Conservation (phyloP, 2,888 invertebrate species). For the Diaphora mendica region DNA sequence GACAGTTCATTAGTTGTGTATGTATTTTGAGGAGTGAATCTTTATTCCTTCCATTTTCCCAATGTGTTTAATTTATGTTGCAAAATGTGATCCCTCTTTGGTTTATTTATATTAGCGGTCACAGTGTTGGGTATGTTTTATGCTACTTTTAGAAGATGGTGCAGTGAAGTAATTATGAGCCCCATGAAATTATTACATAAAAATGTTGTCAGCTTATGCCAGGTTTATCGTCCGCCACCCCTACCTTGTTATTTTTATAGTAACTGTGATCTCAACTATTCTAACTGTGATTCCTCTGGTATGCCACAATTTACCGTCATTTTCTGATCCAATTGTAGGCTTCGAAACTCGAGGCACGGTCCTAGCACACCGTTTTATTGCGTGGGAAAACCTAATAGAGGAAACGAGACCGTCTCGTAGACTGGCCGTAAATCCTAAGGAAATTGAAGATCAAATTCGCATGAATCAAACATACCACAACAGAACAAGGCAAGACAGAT, state of each 20-base stretch:
- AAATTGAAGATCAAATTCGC: slow-evolving; percentile 85
- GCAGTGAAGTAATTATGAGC: slow-evolving; percentile 74
- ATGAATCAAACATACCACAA: slow-evolving; percentile 78
- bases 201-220: slow-evolving; percentile 82
- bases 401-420: slow-evolving; percentile 90
- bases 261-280: slow-evolving; percentile 74
- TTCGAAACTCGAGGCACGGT: slow-evolving; percentile 97
- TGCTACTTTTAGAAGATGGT: slow-evolving; percentile 62
- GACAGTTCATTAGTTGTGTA: slow-evolving; percentile 23
- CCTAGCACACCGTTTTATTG: slow-evolving; percentile 91
- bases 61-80: slow-evolving; percentile 50
- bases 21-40: slow-evolving; percentile 38
- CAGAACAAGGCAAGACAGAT: slow-evolving; percentile 65
- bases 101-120: slow-evolving; percentile 34
- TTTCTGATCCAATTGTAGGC: slow-evolving; percentile 95
- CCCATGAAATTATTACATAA: slow-evolving; percentile 63
- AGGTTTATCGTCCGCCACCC: slow-evolving; percentile 83
- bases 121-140: slow-evolving; percentile 59
- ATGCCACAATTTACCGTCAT: slow-evolving; percentile 88
- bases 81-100: slow-evolving; percentile 60
- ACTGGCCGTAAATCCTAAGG: slow-evolving; percentile 91
- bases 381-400: slow-evolving; percentile 94
- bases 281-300: slow-evolving; percentile 78
- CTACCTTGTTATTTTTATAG: slow-evolving; percentile 74
- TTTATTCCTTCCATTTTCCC: slow-evolving; percentile 50